Evolutionary conservation across 2,888 invertebrate species (phyloP).

Genomic region (Hofmannophila pseudospretella): DNA sequence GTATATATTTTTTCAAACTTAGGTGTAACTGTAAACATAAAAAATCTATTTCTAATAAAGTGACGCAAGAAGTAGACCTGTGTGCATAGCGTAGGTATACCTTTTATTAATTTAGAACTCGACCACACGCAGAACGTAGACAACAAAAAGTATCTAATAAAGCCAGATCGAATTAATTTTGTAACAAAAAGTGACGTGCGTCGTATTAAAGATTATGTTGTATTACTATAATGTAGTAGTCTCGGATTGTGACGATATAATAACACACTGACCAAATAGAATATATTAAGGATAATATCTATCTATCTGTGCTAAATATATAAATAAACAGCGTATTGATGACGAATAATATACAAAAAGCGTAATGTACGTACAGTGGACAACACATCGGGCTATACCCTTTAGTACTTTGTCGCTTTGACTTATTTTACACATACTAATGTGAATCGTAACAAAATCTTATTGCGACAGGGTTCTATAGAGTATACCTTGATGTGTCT

Average conservation of each 20-base stretch:
- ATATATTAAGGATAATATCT: constrained; percentile 9
- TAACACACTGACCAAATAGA: constrained; percentile 10
- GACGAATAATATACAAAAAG: constrained; percentile 11
- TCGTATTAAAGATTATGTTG: constrained; percentile 17
- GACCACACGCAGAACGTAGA: constrained; percentile 13
- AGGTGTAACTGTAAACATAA: no score
- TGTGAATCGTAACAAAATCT: neutral
- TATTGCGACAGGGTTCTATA: no score
- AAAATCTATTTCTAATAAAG: no score
- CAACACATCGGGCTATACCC: no score
- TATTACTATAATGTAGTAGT: constrained; percentile 19
- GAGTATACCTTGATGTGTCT: neutral
- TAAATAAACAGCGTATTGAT: constrained; percentile 19
- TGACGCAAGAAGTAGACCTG: no score
- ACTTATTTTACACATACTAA: no score
- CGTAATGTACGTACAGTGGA: no score
- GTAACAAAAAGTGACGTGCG: constrained; percentile 16
- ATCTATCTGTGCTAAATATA: constrained; percentile 19
- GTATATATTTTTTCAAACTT: no score
- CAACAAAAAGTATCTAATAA: constrained; percentile 7
- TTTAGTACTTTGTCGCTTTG: no score
- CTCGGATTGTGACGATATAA: constrained; percentile 19
- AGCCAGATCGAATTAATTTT: constrained; percentile 13
- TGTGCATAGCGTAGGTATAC: no score
- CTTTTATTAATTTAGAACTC: constrained; percentile 16